Base-by-base conservation (phyloP, 2,888 invertebrate genomes). In the Trypoxylon attenuatum region DNA sequence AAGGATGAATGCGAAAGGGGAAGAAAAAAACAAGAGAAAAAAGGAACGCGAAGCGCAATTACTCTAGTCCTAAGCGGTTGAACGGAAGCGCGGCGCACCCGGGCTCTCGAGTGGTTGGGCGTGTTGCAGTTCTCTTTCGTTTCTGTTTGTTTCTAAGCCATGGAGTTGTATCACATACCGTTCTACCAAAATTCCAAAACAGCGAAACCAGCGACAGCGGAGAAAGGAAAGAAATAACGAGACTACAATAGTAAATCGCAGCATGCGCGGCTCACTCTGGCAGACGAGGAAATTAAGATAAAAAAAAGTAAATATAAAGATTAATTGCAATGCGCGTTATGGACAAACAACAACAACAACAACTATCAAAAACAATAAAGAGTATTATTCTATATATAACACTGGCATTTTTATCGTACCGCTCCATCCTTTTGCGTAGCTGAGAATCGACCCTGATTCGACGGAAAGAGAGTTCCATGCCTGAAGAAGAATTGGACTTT, bases 351-450 rank as follows among this genome's bases (percentile, higher is more conserved):
- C 41, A 60, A 83, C 80, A 84, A 82, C 77, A 83, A 84, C 77
- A 84, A 83, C 82, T 84, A 86, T 84, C 82, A 84, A 85, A 85
- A 85, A 86, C 81, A 86, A 87, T 86, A 86, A 87, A 87, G 87
- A 87, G 85, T 87, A 86, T 86, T 87, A 87, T 87, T 87, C 86
- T 87, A 87, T 86, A 86, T 84, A 85, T 82, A 82, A 79, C 69
- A 78, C 79, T 76, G 73, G 67, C 76, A 80, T 74, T 69, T 71
- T 45, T 18, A 42, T 47, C 25, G 16, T 10, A 23, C 6, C 47
- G 27, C 8, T 3, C n/a, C 15, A 3, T 43, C 5, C 21, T 38
- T 18, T 4, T 15, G 18, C 5, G n/a, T 13, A 8, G 21, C 2
- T 1, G 22, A 5, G 8, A 39, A 2, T 27, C 8, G 19, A 18